Evolutionary conservation across 2,888 invertebrate genomes (phyloP).

Genomic region (Standfussiana lucernea): DNA sequence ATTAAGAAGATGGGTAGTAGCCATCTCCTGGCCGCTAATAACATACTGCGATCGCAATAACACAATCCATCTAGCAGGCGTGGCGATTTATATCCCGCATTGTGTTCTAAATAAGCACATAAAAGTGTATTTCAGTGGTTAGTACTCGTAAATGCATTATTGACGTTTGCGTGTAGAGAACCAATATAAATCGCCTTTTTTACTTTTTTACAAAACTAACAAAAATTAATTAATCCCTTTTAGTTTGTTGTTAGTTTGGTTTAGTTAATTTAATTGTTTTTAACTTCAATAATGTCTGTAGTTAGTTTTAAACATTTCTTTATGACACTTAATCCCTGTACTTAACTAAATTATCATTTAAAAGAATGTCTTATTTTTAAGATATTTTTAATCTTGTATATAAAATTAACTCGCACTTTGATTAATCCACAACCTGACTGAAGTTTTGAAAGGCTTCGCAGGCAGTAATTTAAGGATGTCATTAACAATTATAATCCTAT

Average conservation of each 20-base stretch:
- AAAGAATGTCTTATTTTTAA: background rate
- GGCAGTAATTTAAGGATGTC: constrained; percentile 14
- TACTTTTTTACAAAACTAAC: background rate
- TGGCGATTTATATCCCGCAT: constrained; percentile 18
- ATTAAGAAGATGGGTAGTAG: constrained; percentile 36
- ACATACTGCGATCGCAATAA: constrained; percentile 37
- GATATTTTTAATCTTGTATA: background rate
- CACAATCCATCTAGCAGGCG: constrained; percentile 3
- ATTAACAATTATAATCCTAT: constrained; percentile 19
- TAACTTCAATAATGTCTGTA: background rate
- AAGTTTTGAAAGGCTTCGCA: background rate
- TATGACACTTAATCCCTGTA: background rate
- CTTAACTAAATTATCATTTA: background rate
- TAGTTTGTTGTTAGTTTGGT: background rate
- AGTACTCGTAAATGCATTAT: background rate
- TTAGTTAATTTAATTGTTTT: background rate
- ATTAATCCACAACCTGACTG: background rate
- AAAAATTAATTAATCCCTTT: background rate
- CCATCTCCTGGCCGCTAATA: constrained; percentile 22
- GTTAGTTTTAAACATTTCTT: background rate
- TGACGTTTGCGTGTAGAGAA: background rate
- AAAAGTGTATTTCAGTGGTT: background rate
- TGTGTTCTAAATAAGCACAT: background rate
- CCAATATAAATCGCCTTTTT: background rate
- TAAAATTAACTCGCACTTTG: background rate